These are phyloP conservation scores for Galaxias olidus DNA, from an alignment of 2,797 vertebrate species.

Conservation along the genomic window DNA sequence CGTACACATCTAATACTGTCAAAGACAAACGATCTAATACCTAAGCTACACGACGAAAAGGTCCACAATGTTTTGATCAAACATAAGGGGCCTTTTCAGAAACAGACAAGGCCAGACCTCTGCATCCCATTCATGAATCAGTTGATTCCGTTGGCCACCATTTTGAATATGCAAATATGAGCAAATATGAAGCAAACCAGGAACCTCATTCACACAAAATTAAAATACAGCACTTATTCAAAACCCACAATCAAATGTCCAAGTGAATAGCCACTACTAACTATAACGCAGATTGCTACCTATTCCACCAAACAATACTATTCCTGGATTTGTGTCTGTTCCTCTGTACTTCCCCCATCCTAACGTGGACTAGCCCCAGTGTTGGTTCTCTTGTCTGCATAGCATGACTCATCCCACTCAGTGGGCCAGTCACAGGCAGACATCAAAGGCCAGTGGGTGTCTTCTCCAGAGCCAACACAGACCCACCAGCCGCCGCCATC, in stretches of 20 bases:
- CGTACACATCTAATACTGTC: too few relatives aligned
- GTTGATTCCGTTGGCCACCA: conserved; percentile 41
- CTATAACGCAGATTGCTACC: too few relatives aligned
- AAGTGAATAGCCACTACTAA: too few relatives aligned
- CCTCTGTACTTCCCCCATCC: neutral
- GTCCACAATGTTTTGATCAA: too few relatives aligned
- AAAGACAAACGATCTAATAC: too few relatives aligned
- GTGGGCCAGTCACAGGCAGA: conserved; percentile 19
- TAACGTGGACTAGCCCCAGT: neutral
- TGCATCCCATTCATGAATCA: conserved; percentile 31
- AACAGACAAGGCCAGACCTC: conserved; percentile 9
- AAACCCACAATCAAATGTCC: too few relatives aligned
- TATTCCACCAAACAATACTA: too few relatives aligned
- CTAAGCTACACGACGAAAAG: too few relatives aligned
- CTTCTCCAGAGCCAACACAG: conserved; percentile 2
- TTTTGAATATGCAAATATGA: conserved; percentile 9
- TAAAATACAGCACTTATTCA: too few relatives aligned
- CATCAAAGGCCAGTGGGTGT: conserved; percentile 39
- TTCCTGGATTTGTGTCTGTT: too few relatives aligned
- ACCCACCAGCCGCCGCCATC: neutral
- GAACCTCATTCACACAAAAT: too few relatives aligned
- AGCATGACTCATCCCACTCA: conserved; percentile 48
- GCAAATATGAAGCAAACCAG: conserved; percentile 24
- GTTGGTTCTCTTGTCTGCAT: conserved; percentile 30
- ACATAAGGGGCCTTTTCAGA: neutral